A percentile compares a stretch with the other conserved stretches of the same genome.
phyloP scores from a whole-genome alignment of 2,113 vertebrate species.

The Anser brachyrhynchus region DNA sequence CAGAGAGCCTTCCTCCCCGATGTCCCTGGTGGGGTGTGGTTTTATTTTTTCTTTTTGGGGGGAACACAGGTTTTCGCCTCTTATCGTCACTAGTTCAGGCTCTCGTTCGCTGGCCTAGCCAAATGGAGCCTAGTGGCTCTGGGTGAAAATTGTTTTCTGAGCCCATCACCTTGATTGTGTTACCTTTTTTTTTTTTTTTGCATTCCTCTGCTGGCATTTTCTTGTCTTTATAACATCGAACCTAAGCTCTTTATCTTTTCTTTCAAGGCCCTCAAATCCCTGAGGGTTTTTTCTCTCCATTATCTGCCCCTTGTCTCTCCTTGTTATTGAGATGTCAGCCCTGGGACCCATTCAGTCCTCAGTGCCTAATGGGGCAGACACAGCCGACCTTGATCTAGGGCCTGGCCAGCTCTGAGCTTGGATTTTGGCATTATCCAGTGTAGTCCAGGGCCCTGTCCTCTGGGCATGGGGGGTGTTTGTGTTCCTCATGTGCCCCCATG shows the following conservation, averaged over 20 bases:
- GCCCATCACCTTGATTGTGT: background rate
- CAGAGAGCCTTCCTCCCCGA: fast-evolving
- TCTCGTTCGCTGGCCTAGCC: background rate
- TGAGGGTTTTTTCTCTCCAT: background rate
- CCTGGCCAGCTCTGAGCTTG: background rate
- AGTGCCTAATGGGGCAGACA: background rate
- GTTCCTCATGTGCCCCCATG: background rate
- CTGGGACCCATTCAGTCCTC: fast-evolving
- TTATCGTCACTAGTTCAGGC: background rate
- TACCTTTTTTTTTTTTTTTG: background rate
- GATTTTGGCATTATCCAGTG: background rate
- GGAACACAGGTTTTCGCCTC: background rate
- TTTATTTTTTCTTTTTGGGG: background rate
- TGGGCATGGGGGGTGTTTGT: fast-evolving
- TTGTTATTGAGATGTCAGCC: background rate
- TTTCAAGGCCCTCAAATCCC: background rate
- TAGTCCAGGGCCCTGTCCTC: fast-evolving
- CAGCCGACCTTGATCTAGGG: background rate
- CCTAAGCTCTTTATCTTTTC: constrained; percentile 15
- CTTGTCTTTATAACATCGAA: background rate
- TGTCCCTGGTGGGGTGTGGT: fast-evolving
- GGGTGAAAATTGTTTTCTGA: background rate
- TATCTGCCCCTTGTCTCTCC: background rate
- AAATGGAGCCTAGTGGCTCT: background rate
- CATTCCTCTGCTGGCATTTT: background rate